These are phyloP conservation scores for Stigmatopora nigra DNA, from an alignment of 2,113 vertebrate genomes.

Conservation along the genomic window DNA sequence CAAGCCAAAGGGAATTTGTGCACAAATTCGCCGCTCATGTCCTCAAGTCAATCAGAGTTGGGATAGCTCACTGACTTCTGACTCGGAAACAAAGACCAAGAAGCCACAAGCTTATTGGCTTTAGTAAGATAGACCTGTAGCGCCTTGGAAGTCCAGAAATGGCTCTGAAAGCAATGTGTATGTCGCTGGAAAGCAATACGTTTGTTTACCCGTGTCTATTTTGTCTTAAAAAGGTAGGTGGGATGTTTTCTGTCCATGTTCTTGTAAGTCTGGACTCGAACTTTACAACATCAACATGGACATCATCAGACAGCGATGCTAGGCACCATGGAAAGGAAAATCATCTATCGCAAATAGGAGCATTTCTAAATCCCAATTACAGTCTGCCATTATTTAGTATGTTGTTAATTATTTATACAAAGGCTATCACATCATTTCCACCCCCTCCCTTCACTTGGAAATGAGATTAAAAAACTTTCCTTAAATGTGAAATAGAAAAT, in stretches of 20 bases:
- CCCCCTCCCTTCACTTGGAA: too few species aligned
- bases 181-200: conserved; percentile 9
- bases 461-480: too few species aligned
- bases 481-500: too few species aligned
- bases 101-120: conserved; percentile 42
- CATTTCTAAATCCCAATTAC: too few species aligned
- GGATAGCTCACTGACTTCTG: conserved; percentile 30
- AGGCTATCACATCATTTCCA: too few species aligned
- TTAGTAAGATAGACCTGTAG: conserved; percentile 29
- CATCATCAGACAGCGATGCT: too few species aligned
- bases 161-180: conserved; percentile 26
- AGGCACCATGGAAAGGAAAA: too few species aligned
- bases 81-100: conserved; percentile 40
- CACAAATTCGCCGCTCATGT: conserved; percentile 24
- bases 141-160: conserved; percentile 22
- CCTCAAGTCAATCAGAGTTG: conserved; percentile 18
- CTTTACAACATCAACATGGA: conserved; percentile 3
- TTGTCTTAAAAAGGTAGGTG: conserved; percentile 9
- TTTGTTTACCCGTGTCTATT: conserved; percentile 6
- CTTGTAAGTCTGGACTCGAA: conserved; percentile 9
- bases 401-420: too few species aligned
- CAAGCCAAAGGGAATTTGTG: conserved; percentile 36
- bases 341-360: too few species aligned
- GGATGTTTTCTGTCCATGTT: conserved; percentile 1
- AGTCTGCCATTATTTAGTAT: too few species aligned